Evolutionary conservation across 1,140 invertebrate species (phyloP).

Genomic region (Metaphire vulgaris): DNA sequence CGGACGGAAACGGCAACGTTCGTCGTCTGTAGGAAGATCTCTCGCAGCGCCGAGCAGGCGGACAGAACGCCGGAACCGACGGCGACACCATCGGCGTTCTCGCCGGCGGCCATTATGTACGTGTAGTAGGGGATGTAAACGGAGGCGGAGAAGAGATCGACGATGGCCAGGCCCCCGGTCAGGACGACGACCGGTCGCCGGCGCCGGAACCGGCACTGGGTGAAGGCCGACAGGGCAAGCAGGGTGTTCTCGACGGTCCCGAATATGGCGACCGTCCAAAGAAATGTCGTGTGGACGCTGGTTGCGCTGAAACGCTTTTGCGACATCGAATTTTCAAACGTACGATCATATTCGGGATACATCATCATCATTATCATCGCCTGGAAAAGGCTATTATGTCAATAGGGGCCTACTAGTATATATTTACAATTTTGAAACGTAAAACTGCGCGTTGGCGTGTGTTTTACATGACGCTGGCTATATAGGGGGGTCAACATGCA

Average conservation of each 20-base stretch:
- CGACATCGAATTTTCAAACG: too few relatives aligned
- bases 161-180: not conserved
- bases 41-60: not conserved
- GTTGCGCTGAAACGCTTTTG: not conserved
- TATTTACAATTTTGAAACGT: too few relatives aligned
- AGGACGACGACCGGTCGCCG: not conserved
- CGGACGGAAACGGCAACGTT: not conserved
- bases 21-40: not conserved
- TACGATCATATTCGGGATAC: too few relatives aligned
- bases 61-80: not conserved
- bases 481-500: too few relatives aligned
- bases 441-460: too few relatives aligned
- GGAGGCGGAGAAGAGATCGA: not conserved
- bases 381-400: too few relatives aligned
- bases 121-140: not conserved
- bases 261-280: not conserved
- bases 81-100: too few relatives aligned
- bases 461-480: too few relatives aligned
- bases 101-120: not conserved
- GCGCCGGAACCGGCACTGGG: not conserved
- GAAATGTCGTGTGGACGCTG: not conserved
- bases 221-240: not conserved
- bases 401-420: too few relatives aligned
- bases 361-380: too few relatives aligned
- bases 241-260: not conserved